Base-by-base conservation (phyloP, 2,797 vertebrate species). In the Protosalanx chinensis region DNA sequence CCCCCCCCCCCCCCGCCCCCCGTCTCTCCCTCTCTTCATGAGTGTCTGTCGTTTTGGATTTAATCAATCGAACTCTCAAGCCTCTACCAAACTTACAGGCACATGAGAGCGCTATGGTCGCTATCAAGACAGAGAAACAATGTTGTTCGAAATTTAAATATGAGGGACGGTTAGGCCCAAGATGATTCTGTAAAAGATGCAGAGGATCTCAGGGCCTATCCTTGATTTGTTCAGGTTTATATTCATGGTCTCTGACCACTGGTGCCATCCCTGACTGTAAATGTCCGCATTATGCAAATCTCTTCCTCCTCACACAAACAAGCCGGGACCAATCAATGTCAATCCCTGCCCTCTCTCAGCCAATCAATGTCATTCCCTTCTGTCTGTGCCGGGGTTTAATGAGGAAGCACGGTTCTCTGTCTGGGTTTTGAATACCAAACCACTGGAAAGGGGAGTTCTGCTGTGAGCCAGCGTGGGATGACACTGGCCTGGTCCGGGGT, bases 251-350 rank as follows among this genome's bases (percentile, higher is more conserved):
- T 64, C 81, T 80, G 77, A 58, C 71, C 76, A 78, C 78, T 29
- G 76, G 70, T 75, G 64, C 72, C 78, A 77, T 77, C 1, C 77
- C 78, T 86, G 86, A 90, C 87, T 90, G 82, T 60, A 58, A 87
- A 89, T 88, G 86, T 86, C 82, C 69, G 85, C 81, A 90, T 90
- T 89, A 91, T 90, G 87, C 86, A 89, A 90, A 91, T 86, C 67
- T 88, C 80, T 90, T 89, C 81, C 84, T 86, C 75, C 65, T 84
- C 76, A 72, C 85, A 86, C 86, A 89, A 89, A 91, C 83, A 91
- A 87, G 86, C 87, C 84, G 70, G 84, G 84, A 87, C 88, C 88
- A 91, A 89, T 91, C 90, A 90, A 90, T 90, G 87, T 90, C 90
- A 91, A 88, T 90, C 86, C 83, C 77, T 83, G 82, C 86, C 86